Evolutionary conservation across 1,140 invertebrate genomes (phyloP).

Genomic region (Sminthurides bifidus): DNA sequence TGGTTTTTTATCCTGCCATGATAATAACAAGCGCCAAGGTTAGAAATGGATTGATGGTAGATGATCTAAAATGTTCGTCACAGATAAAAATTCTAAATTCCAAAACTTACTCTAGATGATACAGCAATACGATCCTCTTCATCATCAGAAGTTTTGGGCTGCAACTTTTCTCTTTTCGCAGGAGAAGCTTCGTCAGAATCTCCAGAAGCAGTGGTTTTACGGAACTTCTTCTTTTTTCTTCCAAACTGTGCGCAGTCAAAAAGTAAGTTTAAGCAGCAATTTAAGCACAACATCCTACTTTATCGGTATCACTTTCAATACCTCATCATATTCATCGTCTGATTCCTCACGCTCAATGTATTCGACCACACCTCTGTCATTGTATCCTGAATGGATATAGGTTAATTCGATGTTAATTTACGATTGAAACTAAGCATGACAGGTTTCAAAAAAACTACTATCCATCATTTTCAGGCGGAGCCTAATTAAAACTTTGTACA

Average conservation of each 20-base stretch:
- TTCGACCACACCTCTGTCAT: conserved; percentile 84
- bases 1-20: not conserved
- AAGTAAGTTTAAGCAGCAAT: conserved; percentile 5
- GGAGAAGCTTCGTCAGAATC: conserved; percentile 6
- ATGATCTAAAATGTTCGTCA: too few relatives aligned
- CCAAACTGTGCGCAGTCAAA: conserved; percentile 52
- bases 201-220: conserved; percentile 28
- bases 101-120: conserved; percentile 32
- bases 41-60: too few relatives aligned
- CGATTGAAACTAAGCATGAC: not conserved
- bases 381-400: conserved; percentile 52
- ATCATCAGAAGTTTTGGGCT: conserved; percentile 17
- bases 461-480: not conserved
- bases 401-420: not conserved
- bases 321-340: conserved; percentile 83
- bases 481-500: not conserved
- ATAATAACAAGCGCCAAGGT: too few relatives aligned
- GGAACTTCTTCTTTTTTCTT: conserved; percentile 64
- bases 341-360: conserved; percentile 79
- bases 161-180: conserved; percentile 23
- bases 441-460: not conserved
- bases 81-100: too few relatives aligned
- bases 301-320: conserved; percentile 24
- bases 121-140: conserved; percentile 34
- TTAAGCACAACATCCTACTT: not conserved